Conservation (phyloP, 2,797 vertebrate species). For the Chloroceryle amazona region DNA sequence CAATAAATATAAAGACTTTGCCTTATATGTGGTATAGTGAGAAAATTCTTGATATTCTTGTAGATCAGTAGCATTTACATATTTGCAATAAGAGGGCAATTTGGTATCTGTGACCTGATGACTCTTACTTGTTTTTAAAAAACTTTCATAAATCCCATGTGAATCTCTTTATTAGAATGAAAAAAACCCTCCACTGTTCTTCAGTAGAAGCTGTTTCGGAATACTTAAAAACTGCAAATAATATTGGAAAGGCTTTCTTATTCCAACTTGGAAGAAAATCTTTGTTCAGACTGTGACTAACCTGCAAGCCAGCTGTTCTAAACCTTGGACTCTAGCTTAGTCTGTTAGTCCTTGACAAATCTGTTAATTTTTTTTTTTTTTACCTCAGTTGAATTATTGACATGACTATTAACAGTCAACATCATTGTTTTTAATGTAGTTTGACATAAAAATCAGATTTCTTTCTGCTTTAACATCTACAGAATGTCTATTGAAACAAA, state of each 20-base stretch:
- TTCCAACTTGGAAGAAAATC: slow-evolving; percentile 10
- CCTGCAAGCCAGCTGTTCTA: not conserved
- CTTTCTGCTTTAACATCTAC: not conserved
- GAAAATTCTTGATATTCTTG: slow-evolving; percentile 35
- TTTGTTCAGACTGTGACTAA: slow-evolving; percentile 17
- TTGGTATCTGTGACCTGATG: slow-evolving; percentile 57
- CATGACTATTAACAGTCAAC: not conserved
- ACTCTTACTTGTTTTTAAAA: slow-evolving; percentile 27
- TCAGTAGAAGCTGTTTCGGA: not conserved
- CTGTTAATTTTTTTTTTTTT: not conserved
- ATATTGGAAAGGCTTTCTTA: slow-evolving; percentile 30
- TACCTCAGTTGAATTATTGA: not conserved
- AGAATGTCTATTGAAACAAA: not conserved
- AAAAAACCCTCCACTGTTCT: not conserved
- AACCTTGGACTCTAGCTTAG: not conserved
- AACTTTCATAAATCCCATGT: slow-evolving; percentile 10
- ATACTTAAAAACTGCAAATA: not conserved
- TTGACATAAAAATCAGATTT: not conserved
- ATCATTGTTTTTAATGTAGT: not conserved
- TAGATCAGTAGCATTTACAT: slow-evolving; percentile 59
- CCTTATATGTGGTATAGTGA: not conserved
- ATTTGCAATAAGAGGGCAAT: slow-evolving; percentile 44
- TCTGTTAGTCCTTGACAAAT: not conserved
- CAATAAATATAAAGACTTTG: slow-evolving; percentile 59
- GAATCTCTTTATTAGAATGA: not conserved